These are phyloP conservation scores for Tenebrio molitor DNA, from an alignment of 1,140 invertebrate species.

Conservation along the genomic window DNA sequence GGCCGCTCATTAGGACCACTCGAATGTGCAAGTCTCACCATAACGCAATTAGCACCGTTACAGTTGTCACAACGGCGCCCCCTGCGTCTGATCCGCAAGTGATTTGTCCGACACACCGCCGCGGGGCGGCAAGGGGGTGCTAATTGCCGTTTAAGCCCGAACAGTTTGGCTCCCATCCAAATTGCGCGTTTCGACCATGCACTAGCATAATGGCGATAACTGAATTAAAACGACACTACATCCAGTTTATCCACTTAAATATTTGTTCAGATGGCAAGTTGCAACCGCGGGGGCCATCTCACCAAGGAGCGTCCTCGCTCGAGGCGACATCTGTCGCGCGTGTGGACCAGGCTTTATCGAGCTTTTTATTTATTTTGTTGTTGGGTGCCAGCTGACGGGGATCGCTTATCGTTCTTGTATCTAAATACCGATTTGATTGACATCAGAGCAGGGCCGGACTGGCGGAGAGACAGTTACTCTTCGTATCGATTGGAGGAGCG, in stretches of 20 bases:
- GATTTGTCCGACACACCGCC: neutral
- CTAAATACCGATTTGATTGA: constrained; percentile 1
- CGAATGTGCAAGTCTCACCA: neutral
- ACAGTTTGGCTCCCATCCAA: neutral
- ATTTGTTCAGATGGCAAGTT: neutral
- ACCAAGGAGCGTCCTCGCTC: no score
- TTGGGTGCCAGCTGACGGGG: neutral
- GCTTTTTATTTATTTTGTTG: neutral
- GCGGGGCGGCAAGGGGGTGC: neutral
- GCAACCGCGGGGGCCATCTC: neutral
- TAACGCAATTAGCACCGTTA: neutral
- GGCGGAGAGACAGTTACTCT: no score
- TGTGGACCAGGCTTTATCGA: no score
- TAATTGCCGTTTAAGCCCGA: neutral
- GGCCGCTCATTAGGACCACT: neutral
- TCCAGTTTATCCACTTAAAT: neutral
- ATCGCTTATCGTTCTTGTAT: neutral
- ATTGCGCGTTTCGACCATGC: neutral
- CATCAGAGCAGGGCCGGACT: neutral
- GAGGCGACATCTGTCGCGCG: neutral
- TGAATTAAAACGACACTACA: neutral
- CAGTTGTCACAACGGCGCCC: neutral
- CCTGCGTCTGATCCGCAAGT: neutral
- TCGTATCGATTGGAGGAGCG: neutral
- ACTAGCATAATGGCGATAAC: neutral